Conservation (phyloP, 2,113 vertebrate genomes). For the Lucifuga dentata region DNA sequence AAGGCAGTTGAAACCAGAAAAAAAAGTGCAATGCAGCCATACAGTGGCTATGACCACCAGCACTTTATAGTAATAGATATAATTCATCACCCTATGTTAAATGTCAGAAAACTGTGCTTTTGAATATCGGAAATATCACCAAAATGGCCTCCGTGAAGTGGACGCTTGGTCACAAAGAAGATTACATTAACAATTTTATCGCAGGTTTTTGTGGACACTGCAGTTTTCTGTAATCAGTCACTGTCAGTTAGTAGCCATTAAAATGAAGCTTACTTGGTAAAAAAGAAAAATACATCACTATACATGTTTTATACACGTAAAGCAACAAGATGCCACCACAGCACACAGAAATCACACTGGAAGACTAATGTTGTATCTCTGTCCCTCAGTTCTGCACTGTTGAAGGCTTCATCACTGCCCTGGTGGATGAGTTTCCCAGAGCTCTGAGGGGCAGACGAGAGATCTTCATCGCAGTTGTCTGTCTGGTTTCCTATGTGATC, state of each 20-base stretch:
- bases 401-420: conserved; percentile 97
- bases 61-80: conserved; percentile 33
- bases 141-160: conserved; percentile 43
- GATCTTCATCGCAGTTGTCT: conserved; percentile 94
- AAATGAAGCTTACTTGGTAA: conserved; percentile 5
- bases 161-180: conserved; percentile 49
- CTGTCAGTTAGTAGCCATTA: conserved; percentile 12
- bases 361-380: conserved; percentile 30
- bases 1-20: conserved; percentile 20
- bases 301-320: background rate
- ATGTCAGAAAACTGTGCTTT: conserved; percentile 36
- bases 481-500: conserved; percentile 94
- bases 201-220: conserved; percentile 47
- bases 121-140: conserved; percentile 30
- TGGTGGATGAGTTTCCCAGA: conserved; percentile 95
- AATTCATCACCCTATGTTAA: conserved; percentile 35
- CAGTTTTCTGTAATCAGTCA: conserved; percentile 34
- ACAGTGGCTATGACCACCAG: background rate
- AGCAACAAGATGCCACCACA: conserved; percentile 14
- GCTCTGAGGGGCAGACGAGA: conserved; percentile 90
- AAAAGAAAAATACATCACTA: background rate
- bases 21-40: conserved; percentile 9
- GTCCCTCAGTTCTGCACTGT: conserved; percentile 94
- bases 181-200: conserved; percentile 40
- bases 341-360: conserved; percentile 6